Evolutionary conservation across 2,113 vertebrate genomes (phyloP), one percentile per base, ranked within the genome.

Genomic region (Ochotona princeps): DNA sequence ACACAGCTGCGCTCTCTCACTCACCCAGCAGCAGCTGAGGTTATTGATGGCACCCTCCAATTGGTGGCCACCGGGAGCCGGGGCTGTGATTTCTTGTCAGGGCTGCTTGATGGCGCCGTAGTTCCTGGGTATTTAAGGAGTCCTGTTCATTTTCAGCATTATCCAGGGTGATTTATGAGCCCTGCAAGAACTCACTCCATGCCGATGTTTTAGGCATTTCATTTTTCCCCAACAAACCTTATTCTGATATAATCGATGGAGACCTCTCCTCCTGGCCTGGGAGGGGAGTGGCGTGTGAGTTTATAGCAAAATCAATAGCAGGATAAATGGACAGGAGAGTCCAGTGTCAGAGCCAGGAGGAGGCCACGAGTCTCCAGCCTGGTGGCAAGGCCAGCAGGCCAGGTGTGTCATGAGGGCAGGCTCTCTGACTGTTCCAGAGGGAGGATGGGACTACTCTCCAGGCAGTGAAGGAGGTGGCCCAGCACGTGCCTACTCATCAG

Each of bases 221-320:
- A 61, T 95, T 89, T 87, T 98, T 98, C 98, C 96, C 98, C 97
- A 97, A 96, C 95, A 91, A 97, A 97, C 96, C 97, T 98, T 97
- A 96, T 97, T 97, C 98, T 97, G 97, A 98, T 98, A 96, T 96
- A 98, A 98, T 98, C 98, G 97, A 98, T 98, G 98, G 88, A 72
- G 89, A 85, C 96, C 96, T 97, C 96, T 97, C 88, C 90, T 96
- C 69, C 88, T 9, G 13, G 96, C 89, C 96, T 95, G 95, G 73
- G 96, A 95, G 96, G 97, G 96, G 94, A 98, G 96, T 96, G 95
- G 94, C 6, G 23, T 96, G 96, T 96, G 95, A 93, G 94, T 96
- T 98, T 98, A 98, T 97, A 97, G 96, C 89, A 98, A 98, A 98
- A 98, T 98, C 98, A 95, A 98, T 98, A 78, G 1, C 85, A 98